Conservation (phyloP, 1,140 invertebrate genomes). For the Prorops nasuta region DNA sequence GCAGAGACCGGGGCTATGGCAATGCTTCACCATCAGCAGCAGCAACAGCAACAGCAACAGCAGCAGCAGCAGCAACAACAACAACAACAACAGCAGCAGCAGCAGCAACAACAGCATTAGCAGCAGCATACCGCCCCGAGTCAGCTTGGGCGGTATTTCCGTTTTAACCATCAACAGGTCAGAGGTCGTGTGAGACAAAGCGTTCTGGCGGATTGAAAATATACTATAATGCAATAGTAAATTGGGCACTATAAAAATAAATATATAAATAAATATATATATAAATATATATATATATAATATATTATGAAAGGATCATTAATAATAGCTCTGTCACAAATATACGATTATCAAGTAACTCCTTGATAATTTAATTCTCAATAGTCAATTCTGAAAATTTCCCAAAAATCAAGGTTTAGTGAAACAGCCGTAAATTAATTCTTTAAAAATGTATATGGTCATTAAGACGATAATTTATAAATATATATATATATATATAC, state of each 20-base stretch:
- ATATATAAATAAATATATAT: constrained; percentile 4
- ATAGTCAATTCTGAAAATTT: no score
- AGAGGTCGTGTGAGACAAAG: constrained; percentile 29
- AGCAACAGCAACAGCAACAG: constrained; percentile 43
- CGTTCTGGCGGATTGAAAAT: constrained; percentile 29
- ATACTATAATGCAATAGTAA: constrained; percentile 19
- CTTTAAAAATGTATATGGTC: no score
- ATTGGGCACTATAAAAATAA: constrained; percentile 2
- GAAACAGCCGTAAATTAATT: no score
- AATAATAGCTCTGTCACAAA: no score
- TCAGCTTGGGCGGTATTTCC: constrained; percentile 37
- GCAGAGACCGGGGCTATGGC: constrained; percentile 56
- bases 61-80: constrained; percentile 33
- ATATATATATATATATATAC: constrained; percentile 6
- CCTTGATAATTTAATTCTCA: no score
- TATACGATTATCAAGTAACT: no score
- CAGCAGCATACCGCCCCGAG: constrained; percentile 34
- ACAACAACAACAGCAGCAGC: constrained; percentile 25
- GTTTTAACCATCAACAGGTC: constrained; percentile 39
- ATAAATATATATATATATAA: constrained; percentile 1
- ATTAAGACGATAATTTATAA: no score
- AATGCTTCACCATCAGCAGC: constrained; percentile 48
- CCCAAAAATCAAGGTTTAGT: no score
- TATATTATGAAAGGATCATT: no score
- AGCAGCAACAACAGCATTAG: constrained; percentile 38